phyloP scores from a whole-genome alignment of 1,140 invertebrate species.

The Babylonia areolata region DNA sequence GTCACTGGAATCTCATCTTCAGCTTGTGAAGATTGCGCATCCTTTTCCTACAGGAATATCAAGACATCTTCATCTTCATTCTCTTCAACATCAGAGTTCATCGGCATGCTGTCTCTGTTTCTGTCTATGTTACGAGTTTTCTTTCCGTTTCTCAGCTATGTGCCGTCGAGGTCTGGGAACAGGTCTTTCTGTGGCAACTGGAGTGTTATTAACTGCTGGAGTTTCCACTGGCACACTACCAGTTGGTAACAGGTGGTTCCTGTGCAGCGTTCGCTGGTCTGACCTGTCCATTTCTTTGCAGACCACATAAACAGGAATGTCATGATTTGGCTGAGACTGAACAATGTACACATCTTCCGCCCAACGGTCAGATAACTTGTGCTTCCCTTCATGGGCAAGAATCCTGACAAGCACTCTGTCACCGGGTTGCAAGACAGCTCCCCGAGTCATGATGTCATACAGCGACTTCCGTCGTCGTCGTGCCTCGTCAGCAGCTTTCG shows the following conservation, averaged over 20 bases:
- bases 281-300: conserved; percentile 18
- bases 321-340: conserved; percentile 25
- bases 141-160: neutral
- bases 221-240: too few relatives aligned
- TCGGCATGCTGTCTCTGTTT: too few relatives aligned
- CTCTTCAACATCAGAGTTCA: too few relatives aligned
- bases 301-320: conserved; percentile 47
- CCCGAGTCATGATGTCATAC: conserved; percentile 38
- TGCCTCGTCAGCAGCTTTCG: neutral
- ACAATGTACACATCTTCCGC: conserved; percentile 37
- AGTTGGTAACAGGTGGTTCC: conserved; percentile 47
- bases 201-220: too few relatives aligned
- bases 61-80: too few relatives aligned
- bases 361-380: conserved; percentile 45
- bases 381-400: conserved; percentile 37
- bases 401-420: conserved; percentile 44
- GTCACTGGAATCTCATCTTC: too few relatives aligned
- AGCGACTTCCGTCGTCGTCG: conserved; percentile 1
- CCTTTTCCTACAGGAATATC: too few relatives aligned
- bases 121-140: too few relatives aligned
- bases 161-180: neutral
- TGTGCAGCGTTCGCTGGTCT: conserved; percentile 34
- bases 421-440: conserved; percentile 33
- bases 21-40: too few relatives aligned
- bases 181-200: neutral